phyloP scores from a whole-genome alignment of 2,797 vertebrate genomes.

The Harpagifer antarcticus region DNA sequence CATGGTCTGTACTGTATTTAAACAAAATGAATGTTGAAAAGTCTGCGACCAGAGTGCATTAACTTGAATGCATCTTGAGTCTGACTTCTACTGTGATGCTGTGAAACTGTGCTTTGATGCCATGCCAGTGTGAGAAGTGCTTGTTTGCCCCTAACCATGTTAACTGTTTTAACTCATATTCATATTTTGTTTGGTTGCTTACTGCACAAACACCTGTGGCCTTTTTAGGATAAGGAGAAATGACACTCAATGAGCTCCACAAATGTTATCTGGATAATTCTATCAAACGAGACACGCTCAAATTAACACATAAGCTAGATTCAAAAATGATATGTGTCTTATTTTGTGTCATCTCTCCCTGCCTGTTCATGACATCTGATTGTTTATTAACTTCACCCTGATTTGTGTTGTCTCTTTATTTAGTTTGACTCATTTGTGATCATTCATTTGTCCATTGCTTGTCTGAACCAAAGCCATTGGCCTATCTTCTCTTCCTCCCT shows the following conservation, averaged over 20 bases:
- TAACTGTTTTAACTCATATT: constrained; percentile 56
- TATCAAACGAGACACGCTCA: background rate
- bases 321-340: constrained; percentile 27
- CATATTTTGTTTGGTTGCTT: constrained; percentile 61
- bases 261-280: background rate
- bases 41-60: constrained; percentile 35
- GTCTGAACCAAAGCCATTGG: constrained; percentile 81
- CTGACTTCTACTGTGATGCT: constrained; percentile 46
- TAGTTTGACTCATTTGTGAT: constrained; percentile 69
- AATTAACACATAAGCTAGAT: too few species aligned
- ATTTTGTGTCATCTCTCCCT: constrained; percentile 76
- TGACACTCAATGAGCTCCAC: constrained; percentile 73
- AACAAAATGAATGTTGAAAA: constrained; percentile 32
- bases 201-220: constrained; percentile 49
- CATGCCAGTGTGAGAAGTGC: constrained; percentile 57
- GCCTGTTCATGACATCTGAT: constrained; percentile 69
- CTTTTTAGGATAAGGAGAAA: constrained; percentile 64
- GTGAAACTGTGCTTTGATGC: constrained; percentile 51
- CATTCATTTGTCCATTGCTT: constrained; percentile 84
- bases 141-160: constrained; percentile 68
- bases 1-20: constrained; percentile 43
- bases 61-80: constrained; percentile 59
- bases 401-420: constrained; percentile 45
- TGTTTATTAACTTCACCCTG: constrained; percentile 78
- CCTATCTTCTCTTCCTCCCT: constrained; percentile 92